Conservation (phyloP, 2,797 vertebrate species). For the Gymnopithys bicolor region DNA sequence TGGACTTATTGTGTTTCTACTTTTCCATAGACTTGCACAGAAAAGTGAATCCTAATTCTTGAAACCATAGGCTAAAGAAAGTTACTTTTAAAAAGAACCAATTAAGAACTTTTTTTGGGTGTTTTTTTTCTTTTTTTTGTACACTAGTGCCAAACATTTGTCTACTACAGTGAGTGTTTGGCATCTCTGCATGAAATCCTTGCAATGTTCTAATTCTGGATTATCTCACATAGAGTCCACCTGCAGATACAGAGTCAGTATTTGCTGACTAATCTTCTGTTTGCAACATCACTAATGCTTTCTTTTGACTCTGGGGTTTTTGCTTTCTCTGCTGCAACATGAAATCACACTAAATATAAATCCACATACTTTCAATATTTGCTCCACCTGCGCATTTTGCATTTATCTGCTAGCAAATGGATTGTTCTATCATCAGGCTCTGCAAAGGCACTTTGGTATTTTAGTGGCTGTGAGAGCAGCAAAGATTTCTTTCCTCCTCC, state of each 20-base stretch:
- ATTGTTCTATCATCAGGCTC: background rate
- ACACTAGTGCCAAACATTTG: background rate
- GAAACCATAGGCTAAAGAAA: background rate
- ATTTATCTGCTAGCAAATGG: background rate
- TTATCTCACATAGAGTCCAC: background rate
- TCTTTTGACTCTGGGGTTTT: background rate
- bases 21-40: background rate
- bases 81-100: background rate
- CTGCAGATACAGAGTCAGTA: background rate
- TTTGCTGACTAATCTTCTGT: slow-evolving; percentile 1
- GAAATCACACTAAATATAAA: background rate
- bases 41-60: background rate
- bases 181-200: background rate
- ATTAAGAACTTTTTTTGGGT: background rate
- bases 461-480: background rate
- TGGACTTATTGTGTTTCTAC: background rate
- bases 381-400: background rate
- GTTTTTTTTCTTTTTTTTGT: background rate
- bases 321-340: background rate
- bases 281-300: background rate
- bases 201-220: background rate
- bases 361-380: background rate
- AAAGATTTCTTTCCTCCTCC: background rate
- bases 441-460: background rate
- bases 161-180: background rate